These are phyloP conservation scores for Cossypha dichroa DNA, from an alignment of 2,797 vertebrate species.

Conservation along the genomic window DNA sequence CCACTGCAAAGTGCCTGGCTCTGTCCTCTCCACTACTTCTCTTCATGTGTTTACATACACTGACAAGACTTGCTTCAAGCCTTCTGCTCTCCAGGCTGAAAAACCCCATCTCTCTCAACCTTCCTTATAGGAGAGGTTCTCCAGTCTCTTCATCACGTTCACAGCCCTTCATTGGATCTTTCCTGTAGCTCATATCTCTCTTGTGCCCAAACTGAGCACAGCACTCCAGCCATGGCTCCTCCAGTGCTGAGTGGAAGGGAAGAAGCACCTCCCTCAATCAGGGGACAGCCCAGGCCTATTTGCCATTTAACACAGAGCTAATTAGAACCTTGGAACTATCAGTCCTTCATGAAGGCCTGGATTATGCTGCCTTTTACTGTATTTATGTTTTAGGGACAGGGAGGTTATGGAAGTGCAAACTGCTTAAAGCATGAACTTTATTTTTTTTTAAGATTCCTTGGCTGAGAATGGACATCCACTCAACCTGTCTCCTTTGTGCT, in stretches of 20 bases:
- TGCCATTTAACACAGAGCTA: not conserved
- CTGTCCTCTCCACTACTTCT: not conserved
- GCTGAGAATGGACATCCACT: not conserved
- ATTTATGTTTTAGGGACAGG: not conserved
- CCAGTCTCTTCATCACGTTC: too few species aligned
- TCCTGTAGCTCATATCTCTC: not conserved
- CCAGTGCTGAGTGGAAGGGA: not conserved
- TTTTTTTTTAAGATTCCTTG: not conserved
- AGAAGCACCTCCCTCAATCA: fast-evolving
- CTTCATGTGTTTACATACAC: not conserved
- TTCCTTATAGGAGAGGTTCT: not conserved
- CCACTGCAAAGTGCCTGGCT: not conserved
- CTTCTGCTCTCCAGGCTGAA: not conserved
- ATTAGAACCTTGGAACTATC: not conserved
- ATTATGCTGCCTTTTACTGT: not conserved
- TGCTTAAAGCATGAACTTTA: not conserved
- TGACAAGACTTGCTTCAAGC: not conserved
- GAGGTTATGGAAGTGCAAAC: not conserved
- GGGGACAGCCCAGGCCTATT: not conserved
- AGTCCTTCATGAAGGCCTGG: not conserved
- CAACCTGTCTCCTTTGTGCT: not conserved
- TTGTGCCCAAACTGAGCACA: not conserved
- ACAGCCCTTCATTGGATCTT: fast-evolving
- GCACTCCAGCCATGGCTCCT: not conserved
- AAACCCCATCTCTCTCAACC: not conserved